Evolutionary conservation across 2,113 vertebrate species (phyloP), one percentile per base, ranked within the genome.

Genomic region (Cynopterus brachyotis): DNA sequence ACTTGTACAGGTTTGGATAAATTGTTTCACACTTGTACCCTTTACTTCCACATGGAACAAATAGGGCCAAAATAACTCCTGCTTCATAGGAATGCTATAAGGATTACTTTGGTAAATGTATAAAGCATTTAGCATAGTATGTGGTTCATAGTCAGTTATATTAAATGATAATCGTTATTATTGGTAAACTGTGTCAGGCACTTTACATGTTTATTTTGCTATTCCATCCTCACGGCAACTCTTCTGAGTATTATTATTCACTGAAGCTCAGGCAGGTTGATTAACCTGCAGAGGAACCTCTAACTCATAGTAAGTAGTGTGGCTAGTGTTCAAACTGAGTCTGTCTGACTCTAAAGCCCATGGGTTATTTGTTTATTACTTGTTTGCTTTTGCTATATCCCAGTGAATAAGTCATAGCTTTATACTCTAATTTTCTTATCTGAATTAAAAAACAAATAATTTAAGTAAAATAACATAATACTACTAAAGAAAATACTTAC

Each of bases 381-480:
- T 59, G 9, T 59, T 17, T 37, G 4, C 32, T 73, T 69, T 79
- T 78, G 8, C 20, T 62, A 2, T 76, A 64, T 91, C 19, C 16
- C 22, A 59, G 30, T 72, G 30, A 88, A 16, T 72, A 55, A 81
- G 30, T 40, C 30, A 37, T 20, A 47, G 4, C 91, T 72, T 94
- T 75, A 40, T 1, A 86, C 15, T 89, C 84, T 69, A 89, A 9
- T 93, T 90, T 26, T 42, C 24, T 93, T 73, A 73, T 47, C 9
- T 72, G 20, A 88, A 79, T 82, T 90, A 90, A 92, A 67, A 78
- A 57, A 59, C 85, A 85, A 60, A 81, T 79, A 69, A 50, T 78
- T 5, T 89, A 6, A 92, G 79, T 60, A 50, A 82, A 83, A 89
- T 69, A 47, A 45, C 13, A 78, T 10, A 85, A 50, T 20, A n/a